phyloP scores from a whole-genome alignment of 2,113 vertebrate species.

The Oreochromis aureus region DNA sequence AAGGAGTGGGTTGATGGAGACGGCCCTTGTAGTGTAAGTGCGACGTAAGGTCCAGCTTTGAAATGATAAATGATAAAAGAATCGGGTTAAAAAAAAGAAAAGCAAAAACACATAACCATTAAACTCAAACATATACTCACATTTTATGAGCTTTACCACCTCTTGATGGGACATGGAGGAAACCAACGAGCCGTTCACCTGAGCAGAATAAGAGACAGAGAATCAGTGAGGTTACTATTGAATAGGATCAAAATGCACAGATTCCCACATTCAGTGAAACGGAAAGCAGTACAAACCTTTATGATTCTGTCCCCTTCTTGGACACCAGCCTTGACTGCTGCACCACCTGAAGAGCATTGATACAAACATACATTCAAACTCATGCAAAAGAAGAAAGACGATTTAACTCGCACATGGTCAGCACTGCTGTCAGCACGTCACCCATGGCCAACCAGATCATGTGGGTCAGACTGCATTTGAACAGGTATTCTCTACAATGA shows the following conservation, averaged over 20 bases:
- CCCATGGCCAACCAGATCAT: neutral
- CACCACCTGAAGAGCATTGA: conserved; percentile 75
- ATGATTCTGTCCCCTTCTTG: conserved; percentile 94
- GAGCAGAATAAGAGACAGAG: neutral
- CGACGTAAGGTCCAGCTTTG: conserved; percentile 85
- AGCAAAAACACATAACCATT: neutral
- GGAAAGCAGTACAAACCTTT: conserved; percentile 75
- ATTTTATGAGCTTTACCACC: conserved; percentile 94
- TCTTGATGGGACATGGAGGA: conserved; percentile 91
- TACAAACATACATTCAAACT: neutral
- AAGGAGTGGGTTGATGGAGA: conserved; percentile 63
- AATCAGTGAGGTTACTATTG: neutral
- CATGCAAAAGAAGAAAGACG: neutral
- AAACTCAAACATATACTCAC: conserved; percentile 69
- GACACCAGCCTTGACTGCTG: conserved; percentile 89
- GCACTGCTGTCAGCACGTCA: neutral
- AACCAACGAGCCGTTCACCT: conserved; percentile 91
- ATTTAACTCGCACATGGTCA: neutral
- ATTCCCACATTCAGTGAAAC: neutral
- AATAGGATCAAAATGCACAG: rapidly evolving
- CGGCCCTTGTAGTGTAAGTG: conserved; percentile 86
- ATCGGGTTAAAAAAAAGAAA: neutral
- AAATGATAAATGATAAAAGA: neutral
- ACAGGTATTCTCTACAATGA: neutral
- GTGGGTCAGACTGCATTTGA: neutral